A percentile compares a stretch with the other conserved stretches of the same genome.
Conservation (phyloP, 35 echinoderm and acorn worm species). For the Patiria miniata region DNA sequence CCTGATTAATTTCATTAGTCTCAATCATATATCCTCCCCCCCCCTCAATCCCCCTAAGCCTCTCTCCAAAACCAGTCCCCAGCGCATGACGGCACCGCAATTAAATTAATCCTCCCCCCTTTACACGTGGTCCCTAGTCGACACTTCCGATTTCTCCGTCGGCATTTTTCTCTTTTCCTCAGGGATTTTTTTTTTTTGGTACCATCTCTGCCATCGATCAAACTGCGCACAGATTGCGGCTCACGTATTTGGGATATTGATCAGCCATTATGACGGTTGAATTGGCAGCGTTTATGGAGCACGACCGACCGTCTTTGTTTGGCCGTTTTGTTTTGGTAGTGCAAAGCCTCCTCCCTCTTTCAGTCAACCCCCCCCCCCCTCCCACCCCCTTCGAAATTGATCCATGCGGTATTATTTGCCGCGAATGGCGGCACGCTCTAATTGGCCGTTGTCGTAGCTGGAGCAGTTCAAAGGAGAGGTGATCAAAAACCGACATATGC, state of each 20-base stretch:
- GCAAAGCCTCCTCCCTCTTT: too few relatives aligned
- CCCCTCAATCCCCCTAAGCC: too few relatives aligned
- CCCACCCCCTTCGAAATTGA: not conserved
- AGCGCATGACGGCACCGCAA: too few relatives aligned
- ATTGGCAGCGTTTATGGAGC: constrained; percentile 8
- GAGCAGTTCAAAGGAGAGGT: not conserved
- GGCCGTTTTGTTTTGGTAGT: not conserved
- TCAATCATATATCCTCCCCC: too few relatives aligned
- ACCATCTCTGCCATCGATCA: not conserved
- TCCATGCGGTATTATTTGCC: not conserved
- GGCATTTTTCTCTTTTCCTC: too few relatives aligned
- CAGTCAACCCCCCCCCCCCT: not conserved
- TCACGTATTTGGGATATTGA: constrained; percentile 13
- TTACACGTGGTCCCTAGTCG: too few relatives aligned
- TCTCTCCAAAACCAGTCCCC: too few relatives aligned
- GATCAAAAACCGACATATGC: not conserved
- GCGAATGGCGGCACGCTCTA: constrained; percentile 24
- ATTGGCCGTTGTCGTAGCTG: constrained; percentile 16
- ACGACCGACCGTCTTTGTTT: constrained; percentile 1
- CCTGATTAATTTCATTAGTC: too few relatives aligned
- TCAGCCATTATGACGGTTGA: not conserved
- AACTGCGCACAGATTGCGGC: not conserved
- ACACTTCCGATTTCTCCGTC: too few relatives aligned
- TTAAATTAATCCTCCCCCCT: too few relatives aligned
- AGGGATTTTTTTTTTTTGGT: too few relatives aligned